Conservation (phyloP, 2,113 vertebrate species). For the Paradoxurus hermaphroditus region DNA sequence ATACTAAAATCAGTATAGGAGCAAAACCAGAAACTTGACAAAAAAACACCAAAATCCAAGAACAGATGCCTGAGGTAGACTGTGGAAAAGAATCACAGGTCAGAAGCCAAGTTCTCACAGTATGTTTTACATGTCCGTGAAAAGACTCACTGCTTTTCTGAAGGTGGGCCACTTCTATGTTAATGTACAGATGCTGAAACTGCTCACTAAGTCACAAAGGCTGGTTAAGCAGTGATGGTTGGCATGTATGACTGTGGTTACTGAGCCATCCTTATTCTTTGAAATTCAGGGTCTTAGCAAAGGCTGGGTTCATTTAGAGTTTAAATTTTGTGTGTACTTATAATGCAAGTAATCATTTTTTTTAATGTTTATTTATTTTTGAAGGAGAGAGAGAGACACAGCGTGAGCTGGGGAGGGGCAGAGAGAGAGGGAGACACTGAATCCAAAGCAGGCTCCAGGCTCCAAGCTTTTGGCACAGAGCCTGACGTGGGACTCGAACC, state of each 20-base stretch:
- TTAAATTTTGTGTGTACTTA: neutral
- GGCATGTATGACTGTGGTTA: neutral
- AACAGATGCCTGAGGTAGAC: neutral
- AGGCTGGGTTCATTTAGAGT: neutral
- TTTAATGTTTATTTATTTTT: too few species aligned
- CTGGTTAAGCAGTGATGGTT: conserved; percentile 77
- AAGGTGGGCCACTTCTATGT: conserved; percentile 82
- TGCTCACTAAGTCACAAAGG: conserved; percentile 75
- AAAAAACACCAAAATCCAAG: neutral
- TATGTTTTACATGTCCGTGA: conserved; percentile 80
- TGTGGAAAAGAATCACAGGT: neutral
- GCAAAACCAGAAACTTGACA: neutral
- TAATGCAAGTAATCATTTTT: neutral
- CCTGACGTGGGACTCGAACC: too few species aligned
- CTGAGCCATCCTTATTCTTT: neutral
- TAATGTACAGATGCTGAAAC: conserved; percentile 77
- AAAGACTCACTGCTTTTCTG: conserved; percentile 76
- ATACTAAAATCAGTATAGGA: neutral
- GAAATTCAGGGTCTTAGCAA: neutral
- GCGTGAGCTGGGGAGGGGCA: too few species aligned
- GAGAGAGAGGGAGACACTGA: too few species aligned
- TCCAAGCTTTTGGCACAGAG: too few species aligned
- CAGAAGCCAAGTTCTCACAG: neutral
- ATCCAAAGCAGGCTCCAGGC: too few species aligned
- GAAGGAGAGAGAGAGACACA: too few species aligned